Evolutionary conservation across 1,140 invertebrate species (phyloP).

Genomic region (Euglossa dilemma): DNA sequence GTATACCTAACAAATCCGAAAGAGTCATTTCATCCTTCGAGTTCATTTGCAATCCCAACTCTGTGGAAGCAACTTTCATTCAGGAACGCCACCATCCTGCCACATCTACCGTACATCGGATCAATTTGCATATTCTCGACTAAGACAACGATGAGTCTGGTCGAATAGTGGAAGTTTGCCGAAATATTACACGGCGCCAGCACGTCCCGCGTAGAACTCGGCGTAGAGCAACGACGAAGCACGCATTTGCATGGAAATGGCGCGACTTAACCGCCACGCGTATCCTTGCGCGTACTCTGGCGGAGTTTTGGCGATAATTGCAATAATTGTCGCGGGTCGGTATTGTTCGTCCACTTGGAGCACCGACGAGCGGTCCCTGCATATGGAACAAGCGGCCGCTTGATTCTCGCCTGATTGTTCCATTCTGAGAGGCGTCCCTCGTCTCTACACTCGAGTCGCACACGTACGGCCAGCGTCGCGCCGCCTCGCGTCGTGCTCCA

Average conservation of each 20-base stretch:
- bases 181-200: not conserved
- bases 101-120: not conserved
- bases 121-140: constrained; percentile 26
- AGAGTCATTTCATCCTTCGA: not conserved
- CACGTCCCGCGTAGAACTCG: not conserved
- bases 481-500: constrained; percentile 47
- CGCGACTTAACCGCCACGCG: constrained; percentile 55
- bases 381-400: constrained; percentile 81
- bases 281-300: constrained; percentile 57
- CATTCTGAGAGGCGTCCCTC: constrained; percentile 77
- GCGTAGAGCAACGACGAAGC: not conserved
- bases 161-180: not conserved
- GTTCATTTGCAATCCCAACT: not conserved
- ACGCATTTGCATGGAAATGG: constrained; percentile 77
- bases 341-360: constrained; percentile 78
- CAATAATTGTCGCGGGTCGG: constrained; percentile 78
- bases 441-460: constrained; percentile 58
- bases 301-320: constrained; percentile 77
- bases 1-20: too few relatives aligned
- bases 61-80: not conserved
- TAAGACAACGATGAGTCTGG: constrained; percentile 8
- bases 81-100: not conserved
- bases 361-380: constrained; percentile 73
- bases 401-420: constrained; percentile 83
- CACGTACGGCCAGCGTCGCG: constrained; percentile 54